Base-by-base conservation (phyloP, 2,888 invertebrate species). In the Cenopis cana region DNA sequence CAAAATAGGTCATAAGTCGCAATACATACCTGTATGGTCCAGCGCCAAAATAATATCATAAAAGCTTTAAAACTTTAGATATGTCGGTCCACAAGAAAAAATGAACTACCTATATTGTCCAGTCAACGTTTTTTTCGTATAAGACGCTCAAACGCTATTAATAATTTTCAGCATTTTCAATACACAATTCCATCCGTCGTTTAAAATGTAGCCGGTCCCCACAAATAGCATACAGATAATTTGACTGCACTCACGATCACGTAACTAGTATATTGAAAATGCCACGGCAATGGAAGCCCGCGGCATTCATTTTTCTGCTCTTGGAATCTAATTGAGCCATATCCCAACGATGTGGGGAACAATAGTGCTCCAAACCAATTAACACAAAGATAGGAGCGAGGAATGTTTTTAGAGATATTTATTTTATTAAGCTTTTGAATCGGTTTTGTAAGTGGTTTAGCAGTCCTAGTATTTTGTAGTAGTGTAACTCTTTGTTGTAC, bases 281-380 rank as follows among this genome's bases (percentile, higher is more conserved):
- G 69, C 73, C 69, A 68, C 41, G 65, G 67, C 71, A 69, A 73
- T 69, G 65, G 68, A 73, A n/a, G 38, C 62, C 52, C 57, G 49
- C 41, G 46, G 74, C 69, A 69, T 75, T 72, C 74, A 54, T 69
- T 68, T 59, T 60, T 61, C 71, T 74, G 33, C 59, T 60, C 54
- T 52, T 54, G 74, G 66, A 74, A 76, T 69, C 69, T 74, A 75
- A 75, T 75, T 74, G 70, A 72, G 74, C 61, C 38, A 56, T 64
- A 57, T 49, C 57, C 49, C 50, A 14, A 41, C 20, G 56, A 29
- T 41, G 41, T 33, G 52, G 38, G 33, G 57, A 65, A 69, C 69
- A 62, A 69, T 64, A 17, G 49, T 14, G 20, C 36, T 57, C 36
- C 41, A 50, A 41, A 57, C 50, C 57, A 57, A 68, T 50, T 49